Conservation (phyloP, 2,797 vertebrate species). For the Enteromius trimaculatus region DNA sequence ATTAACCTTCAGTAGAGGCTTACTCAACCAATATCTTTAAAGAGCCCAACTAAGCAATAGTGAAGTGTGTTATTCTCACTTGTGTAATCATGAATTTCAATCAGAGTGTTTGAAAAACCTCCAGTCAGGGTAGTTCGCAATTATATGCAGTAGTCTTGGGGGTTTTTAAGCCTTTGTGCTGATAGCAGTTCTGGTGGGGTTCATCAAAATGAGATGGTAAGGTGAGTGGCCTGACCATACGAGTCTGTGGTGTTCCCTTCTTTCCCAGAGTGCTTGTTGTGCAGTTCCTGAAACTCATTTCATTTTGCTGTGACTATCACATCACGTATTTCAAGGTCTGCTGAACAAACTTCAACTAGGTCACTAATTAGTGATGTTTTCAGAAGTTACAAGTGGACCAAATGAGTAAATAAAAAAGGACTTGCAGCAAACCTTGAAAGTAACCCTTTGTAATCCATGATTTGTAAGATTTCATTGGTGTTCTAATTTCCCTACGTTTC, state of each 20-base stretch:
- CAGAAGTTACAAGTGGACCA: neutral
- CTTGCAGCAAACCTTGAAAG: slow-evolving; percentile 31
- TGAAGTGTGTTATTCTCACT: slow-evolving; percentile 9
- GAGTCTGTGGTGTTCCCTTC: slow-evolving; percentile 38
- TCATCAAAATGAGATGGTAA: slow-evolving; percentile 1
- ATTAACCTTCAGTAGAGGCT: slow-evolving; percentile 28
- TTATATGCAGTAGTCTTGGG: slow-evolving; percentile 30
- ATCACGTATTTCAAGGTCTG: slow-evolving; percentile 37
- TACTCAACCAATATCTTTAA: neutral
- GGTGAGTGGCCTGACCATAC: slow-evolving; percentile 29
- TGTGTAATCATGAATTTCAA: neutral
- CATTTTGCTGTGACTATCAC: slow-evolving; percentile 7
- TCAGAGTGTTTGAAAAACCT: slow-evolving; percentile 4
- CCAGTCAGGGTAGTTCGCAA: slow-evolving; percentile 17
- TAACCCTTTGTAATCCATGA: neutral
- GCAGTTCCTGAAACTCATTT: slow-evolving; percentile 20
- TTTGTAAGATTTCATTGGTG: neutral
- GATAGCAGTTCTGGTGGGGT: slow-evolving; percentile 29
- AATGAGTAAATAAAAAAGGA: neutral
- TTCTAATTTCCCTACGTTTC: neutral
- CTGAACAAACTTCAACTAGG: slow-evolving; percentile 1
- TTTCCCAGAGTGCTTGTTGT: slow-evolving; percentile 23
- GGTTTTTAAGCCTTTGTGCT: slow-evolving; percentile 27
- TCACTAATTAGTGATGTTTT: neutral
- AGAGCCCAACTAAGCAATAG: slow-evolving; percentile 3